A percentile compares a stretch with the other conserved stretches of the same genome.
phyloP scores from a whole-genome alignment of 2,888 invertebrate species.

The Andrena trimmerana region DNA sequence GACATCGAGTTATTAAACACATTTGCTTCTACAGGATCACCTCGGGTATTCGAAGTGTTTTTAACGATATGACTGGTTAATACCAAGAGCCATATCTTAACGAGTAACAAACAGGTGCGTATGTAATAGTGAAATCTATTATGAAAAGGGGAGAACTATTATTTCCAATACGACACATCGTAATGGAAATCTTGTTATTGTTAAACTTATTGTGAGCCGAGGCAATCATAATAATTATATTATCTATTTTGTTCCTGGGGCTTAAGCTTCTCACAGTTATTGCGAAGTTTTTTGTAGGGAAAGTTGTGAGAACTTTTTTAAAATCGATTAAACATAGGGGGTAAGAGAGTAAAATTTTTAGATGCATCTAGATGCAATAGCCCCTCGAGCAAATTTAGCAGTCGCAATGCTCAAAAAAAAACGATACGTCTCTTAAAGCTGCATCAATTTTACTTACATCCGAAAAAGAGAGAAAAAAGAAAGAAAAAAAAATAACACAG shows the following conservation, averaged over 20 bases:
- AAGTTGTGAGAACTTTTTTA: conserved; percentile 25
- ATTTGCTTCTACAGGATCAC: conserved; percentile 46
- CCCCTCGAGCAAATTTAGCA: conserved; percentile 46
- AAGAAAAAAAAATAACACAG: conserved; percentile 14
- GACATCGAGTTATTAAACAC: not conserved
- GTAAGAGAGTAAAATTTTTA: conserved; percentile 1
- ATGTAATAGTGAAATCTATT: conserved; percentile 52
- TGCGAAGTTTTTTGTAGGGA: conserved; percentile 20
- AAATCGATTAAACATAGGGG: conserved; percentile 10
- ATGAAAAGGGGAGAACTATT: conserved; percentile 37
- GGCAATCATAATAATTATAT: conserved; percentile 65
- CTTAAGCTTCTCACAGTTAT: conserved; percentile 33
- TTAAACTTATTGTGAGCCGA: conserved; percentile 62
- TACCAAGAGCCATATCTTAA: conserved; percentile 51
- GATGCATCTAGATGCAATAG: conserved; percentile 14
- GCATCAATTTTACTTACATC: conserved; percentile 41
- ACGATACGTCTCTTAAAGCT: conserved; percentile 39
- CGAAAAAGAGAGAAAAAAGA: not conserved
- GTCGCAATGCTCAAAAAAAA: conserved; percentile 60
- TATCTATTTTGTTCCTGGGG: conserved; percentile 59
- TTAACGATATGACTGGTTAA: conserved; percentile 54
- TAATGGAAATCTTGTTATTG: conserved; percentile 63
- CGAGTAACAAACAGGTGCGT: conserved; percentile 57
- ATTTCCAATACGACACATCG: conserved; percentile 59
- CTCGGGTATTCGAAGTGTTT: conserved; percentile 50